Base-by-base conservation (phyloP, 1,140 invertebrate species). In the Meloidogyne hapla region DNA sequence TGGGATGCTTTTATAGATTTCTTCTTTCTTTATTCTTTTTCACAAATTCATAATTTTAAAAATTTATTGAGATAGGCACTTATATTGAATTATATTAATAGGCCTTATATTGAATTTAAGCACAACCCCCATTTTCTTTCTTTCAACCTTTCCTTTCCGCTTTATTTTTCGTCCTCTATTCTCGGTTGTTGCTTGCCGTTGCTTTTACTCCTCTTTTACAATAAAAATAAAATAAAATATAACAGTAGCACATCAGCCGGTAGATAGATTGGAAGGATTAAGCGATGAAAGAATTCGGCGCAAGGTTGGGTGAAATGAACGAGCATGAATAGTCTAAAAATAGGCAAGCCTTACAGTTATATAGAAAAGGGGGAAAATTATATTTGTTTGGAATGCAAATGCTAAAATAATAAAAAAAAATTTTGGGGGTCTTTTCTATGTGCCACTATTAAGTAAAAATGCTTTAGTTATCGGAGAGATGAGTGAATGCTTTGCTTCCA, bases 251-350 rank as follows among this genome's bases (percentile, higher is more conserved):
- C 48, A 56, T 56, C 48, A 56, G 4, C 45, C 12, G 5, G 0
- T 1, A 2, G 18, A 15, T 45, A 45, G 42, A 45, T 45, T 45
- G 42, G 42, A 45, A 45, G 42, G 18, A 56, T 56, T 56, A 56
- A 56, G 48, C 48, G 48, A n/a, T 56, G 48, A 56, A 56, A 56
- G 48, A n/a, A 56, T 56, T 56, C 48, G n/a, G 48, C 48, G 48
- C 6, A 56, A 56, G 48, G 48, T 56, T 56, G 48, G n/a, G 48
- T 15, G n/a, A 18, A n/a, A 56, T 56, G 48, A 56, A 13, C 18
- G 13, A 18, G 15, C 15, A 18, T n/a, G 18, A n/a, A 56, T 56
- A n/a, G 48, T 56, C 48, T 56, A 56, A 56, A 45, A 56, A 56
- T n/a, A 56, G n/a, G 48, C 48, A 13, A 42, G 40, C 48, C 12